Percentiles rank a stretch among this genome's conserved stretches.
phyloP scores from a whole-genome alignment of 2,797 vertebrate genomes.

The Telmatherina bonti region DNA sequence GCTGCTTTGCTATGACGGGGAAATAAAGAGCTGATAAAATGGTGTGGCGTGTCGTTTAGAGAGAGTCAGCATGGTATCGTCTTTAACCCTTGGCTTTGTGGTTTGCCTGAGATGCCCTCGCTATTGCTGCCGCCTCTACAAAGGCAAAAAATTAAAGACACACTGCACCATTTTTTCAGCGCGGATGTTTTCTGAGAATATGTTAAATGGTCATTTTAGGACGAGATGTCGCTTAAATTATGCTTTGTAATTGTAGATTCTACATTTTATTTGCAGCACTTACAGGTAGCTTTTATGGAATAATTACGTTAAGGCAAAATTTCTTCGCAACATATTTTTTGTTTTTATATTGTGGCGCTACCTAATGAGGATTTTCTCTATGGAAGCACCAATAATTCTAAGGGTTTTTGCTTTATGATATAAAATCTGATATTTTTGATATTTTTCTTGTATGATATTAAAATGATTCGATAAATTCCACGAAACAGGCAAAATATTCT shows the following conservation, averaged over 20 bases:
- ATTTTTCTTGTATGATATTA: not conserved
- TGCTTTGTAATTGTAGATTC: constrained; percentile 15
- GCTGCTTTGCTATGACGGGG: constrained; percentile 60
- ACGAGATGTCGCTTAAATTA: constrained; percentile 29
- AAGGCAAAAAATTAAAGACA: constrained; percentile 70
- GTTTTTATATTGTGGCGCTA: not conserved
- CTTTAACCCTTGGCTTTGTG: constrained; percentile 80
- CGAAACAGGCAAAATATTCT: not conserved
- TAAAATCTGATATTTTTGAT: no score
- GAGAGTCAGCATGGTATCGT: constrained; percentile 66
- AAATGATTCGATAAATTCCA: constrained; percentile 33
- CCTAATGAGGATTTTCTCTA: not conserved
- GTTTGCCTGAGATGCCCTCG: constrained; percentile 64
- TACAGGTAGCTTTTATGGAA: not conserved
- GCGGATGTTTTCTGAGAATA: constrained; percentile 14
- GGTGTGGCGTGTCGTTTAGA: constrained; percentile 73
- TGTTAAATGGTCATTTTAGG: constrained; percentile 31
- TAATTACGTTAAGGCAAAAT: constrained; percentile 7
- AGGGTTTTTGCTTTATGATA: no score
- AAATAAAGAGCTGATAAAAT: constrained; percentile 80
- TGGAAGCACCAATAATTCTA: not conserved
- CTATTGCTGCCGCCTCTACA: constrained; percentile 47
- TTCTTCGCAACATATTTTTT: not conserved
- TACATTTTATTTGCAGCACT: constrained; percentile 18
- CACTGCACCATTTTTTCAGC: constrained; percentile 59